Base-by-base conservation (phyloP, 1,140 invertebrate species). In the Wasmannia auropunctata region DNA sequence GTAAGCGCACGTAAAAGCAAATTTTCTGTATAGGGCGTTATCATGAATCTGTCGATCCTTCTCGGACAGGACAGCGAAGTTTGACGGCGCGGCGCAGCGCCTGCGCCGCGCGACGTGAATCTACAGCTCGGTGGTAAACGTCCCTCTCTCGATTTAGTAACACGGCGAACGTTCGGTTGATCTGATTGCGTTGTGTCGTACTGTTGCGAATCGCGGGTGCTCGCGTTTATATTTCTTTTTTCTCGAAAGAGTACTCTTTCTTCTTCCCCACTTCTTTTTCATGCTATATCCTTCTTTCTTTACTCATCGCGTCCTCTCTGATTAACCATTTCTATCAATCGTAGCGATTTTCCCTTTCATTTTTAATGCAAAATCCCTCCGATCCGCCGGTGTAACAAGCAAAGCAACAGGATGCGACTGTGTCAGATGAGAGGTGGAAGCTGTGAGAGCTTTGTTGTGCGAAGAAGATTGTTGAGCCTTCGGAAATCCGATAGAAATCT, bases 31-130 rank as follows among this genome's bases (percentile, higher is more conserved):
- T 88, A 90, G 67, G 91, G 92, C 91, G 91, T 93, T 91, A 92
- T 91, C 91, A 91, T 93, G 91, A 88, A 85, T 91, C 91, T 87
- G n/a, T n/a, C n/a, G n/a, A 90, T 92, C 92, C 93, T 93, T 94
- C 93, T 92, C 92, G 92, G 92, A 94, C 92, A 94, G 93, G 93
- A 92, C 91, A 94, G 93, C n/a, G 40, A 92, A 94, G 94, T 94
- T 95, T 94, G 93, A 93, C 93, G 93, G 92, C 91, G 91, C 92
- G 91, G 92, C 28, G 31, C 19, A 63, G 60, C 94, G 93, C 93
- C 91, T 90, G 93, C 94, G 93, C 93, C 87, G 91, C 92, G 91
- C 91, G 91, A 93, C 90, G 87, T 90, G 90, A 92, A 92, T 94
- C 93, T 92, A 58, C 56, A 87, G 93, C 93, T 94, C 93, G 94